Conservation (phyloP, 30 jellyfish, hydroid and myxozoan genomes). For the Catostylus mosaicus region DNA sequence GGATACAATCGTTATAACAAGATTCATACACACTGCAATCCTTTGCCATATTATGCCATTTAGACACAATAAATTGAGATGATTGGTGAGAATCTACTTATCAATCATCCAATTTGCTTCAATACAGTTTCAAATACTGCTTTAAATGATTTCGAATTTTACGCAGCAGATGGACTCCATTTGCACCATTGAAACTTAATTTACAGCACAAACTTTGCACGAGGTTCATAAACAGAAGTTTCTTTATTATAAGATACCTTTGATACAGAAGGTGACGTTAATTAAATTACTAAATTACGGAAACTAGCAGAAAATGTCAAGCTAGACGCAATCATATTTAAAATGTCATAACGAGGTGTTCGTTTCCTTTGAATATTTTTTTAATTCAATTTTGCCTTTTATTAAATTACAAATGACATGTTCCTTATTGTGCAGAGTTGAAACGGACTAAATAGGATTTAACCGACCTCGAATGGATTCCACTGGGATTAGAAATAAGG, state of each 20-base stretch:
- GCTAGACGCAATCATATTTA: slow-evolving; percentile 29
- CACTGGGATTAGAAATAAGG: slow-evolving; percentile 31
- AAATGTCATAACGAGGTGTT: slow-evolving; percentile 42
- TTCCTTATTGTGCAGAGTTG: slow-evolving; percentile 34
- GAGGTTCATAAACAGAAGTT: neutral
- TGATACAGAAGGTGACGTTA: neutral
- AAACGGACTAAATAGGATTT: slow-evolving; percentile 47
- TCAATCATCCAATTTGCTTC: neutral
- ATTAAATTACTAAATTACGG: neutral
- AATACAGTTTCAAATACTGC: neutral
- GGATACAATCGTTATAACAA: too few relatives aligned
- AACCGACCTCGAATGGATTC: slow-evolving; percentile 44
- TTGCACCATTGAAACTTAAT: neutral
- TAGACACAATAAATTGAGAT: too few relatives aligned
- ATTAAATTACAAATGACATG: slow-evolving; percentile 46
- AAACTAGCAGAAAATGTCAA: slow-evolving; percentile 27
- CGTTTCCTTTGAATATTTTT: slow-evolving; percentile 25
- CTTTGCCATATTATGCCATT: too few relatives aligned
- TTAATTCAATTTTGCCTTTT: slow-evolving; percentile 31
- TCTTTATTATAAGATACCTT: neutral
- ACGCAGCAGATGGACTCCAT: neutral
- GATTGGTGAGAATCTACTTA: too few relatives aligned
- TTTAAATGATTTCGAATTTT: too few relatives aligned
- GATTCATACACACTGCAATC: too few relatives aligned
- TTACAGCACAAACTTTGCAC: too few relatives aligned